These are phyloP conservation scores for Babyrousa celebensis DNA, from an alignment of 2,797 vertebrate genomes.

Conservation along the genomic window DNA sequence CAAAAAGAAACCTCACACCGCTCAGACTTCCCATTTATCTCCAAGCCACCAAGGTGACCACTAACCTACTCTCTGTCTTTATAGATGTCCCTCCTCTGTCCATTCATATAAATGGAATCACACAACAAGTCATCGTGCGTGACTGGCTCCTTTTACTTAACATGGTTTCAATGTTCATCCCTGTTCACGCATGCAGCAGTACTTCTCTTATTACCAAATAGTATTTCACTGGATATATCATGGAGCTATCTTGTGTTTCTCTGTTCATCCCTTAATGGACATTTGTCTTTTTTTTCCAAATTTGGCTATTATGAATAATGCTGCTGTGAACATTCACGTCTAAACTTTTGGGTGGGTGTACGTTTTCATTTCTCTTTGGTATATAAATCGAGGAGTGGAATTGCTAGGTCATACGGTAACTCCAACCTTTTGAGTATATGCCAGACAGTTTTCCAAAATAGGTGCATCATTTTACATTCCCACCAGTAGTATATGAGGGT, in stretches of 20 bases:
- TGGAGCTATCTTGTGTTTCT: background rate
- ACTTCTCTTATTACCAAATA: conserved; percentile 22
- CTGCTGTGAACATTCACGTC: background rate
- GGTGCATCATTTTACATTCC: background rate
- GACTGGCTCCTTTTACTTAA: conserved; percentile 36
- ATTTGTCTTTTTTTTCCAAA: background rate
- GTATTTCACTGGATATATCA: background rate
- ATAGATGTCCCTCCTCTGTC: background rate
- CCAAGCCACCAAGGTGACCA: background rate
- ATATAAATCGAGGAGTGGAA: background rate
- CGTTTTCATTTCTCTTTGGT: background rate
- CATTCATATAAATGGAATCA: background rate
- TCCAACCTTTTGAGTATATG: background rate
- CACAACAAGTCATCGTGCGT: background rate
- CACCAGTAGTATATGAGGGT: too few relatives aligned
- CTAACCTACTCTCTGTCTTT: background rate
- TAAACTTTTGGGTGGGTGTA: background rate
- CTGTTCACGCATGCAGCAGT: background rate
- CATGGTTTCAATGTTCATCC: background rate
- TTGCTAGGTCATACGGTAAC: background rate
- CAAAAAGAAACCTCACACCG: background rate
- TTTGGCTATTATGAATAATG: background rate
- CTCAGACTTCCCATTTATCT: background rate
- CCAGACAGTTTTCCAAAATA: background rate
- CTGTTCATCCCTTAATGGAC: background rate